These are phyloP conservation scores for Heterotis niloticus DNA, from an alignment of 2,113 vertebrate species.

Conservation along the genomic window DNA sequence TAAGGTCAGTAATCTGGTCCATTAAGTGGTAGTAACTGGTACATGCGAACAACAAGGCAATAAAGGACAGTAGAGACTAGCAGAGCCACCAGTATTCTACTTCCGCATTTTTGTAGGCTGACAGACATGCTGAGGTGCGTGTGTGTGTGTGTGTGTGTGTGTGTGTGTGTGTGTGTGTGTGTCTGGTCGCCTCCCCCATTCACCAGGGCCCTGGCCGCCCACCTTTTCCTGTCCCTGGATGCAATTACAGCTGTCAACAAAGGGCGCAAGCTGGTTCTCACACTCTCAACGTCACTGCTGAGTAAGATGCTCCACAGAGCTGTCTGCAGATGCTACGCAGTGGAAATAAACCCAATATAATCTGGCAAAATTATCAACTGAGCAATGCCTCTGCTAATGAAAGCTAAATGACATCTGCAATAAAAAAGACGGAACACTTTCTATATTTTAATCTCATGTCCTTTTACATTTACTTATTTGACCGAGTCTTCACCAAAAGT, in stretches of 20 bases:
- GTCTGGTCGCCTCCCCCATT: conserved; percentile 4
- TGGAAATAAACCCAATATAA: too few relatives aligned
- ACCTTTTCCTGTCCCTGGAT: conserved; percentile 54
- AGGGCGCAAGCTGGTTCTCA: conserved; percentile 38
- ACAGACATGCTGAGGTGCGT: background rate
- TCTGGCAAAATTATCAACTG: too few relatives aligned
- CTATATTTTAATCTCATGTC: too few relatives aligned
- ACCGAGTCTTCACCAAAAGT: too few relatives aligned
- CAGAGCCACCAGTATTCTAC: too few relatives aligned
- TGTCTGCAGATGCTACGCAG: conserved; percentile 11
- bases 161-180: too few relatives aligned
- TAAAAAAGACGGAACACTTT: too few relatives aligned
- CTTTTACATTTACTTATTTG: too few relatives aligned
- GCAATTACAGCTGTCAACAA: conserved; percentile 36
- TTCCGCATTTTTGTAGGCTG: background rate
- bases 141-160: too few relatives aligned
- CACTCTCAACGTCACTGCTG: conserved; percentile 42
- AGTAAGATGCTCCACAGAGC: conserved; percentile 35
- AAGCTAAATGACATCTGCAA: too few relatives aligned
- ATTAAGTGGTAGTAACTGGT: background rate
- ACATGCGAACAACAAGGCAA: background rate
- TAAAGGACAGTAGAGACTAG: background rate
- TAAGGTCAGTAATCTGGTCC: too few relatives aligned
- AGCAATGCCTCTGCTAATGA: too few relatives aligned
- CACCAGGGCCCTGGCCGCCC: conserved; percentile 61